Evolutionary conservation across 2,888 invertebrate species (phyloP).

Genomic region (Oscheius onirici): DNA sequence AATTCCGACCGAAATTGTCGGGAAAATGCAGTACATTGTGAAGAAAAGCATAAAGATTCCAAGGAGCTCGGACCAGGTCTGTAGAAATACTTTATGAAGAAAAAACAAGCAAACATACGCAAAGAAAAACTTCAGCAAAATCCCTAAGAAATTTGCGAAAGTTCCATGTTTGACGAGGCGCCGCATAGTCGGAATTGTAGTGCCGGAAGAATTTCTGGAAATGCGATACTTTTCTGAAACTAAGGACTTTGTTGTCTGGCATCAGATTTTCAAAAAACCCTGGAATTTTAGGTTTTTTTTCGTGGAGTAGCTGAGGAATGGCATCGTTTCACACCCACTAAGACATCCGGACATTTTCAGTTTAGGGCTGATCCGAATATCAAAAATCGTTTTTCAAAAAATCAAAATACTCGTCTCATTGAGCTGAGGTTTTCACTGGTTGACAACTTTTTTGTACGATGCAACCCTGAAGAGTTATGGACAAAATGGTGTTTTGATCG

Average conservation of each 20-base stretch:
- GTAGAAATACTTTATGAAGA: neutral
- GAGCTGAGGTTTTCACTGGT: no score
- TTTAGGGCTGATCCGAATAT: no score
- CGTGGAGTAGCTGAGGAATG: no score
- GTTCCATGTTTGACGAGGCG: neutral
- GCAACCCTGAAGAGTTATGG: no score
- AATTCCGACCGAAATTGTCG: slow-evolving; percentile 31
- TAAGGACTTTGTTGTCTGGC: no score
- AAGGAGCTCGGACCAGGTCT: slow-evolving; percentile 31
- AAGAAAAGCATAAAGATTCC: slow-evolving; percentile 32
- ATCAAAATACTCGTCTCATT: no score
- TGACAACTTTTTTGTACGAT: no score
- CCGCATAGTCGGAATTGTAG: neutral
- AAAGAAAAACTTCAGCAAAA: slow-evolving; percentile 14
- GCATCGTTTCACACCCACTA: no score
- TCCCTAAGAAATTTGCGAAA: neutral
- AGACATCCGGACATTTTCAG: no score
- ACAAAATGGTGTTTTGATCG: no score
- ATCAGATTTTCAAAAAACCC: neutral
- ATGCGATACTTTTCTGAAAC: no score
- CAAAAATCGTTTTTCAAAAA: no score
- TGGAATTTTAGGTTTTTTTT: neutral
- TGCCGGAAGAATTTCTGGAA: neutral
- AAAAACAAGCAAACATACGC: neutral
- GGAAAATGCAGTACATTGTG: slow-evolving; percentile 31